phyloP scores from a whole-genome alignment of 1,140 invertebrate genomes.

The Scaptodrosophila lebanonensis region DNA sequence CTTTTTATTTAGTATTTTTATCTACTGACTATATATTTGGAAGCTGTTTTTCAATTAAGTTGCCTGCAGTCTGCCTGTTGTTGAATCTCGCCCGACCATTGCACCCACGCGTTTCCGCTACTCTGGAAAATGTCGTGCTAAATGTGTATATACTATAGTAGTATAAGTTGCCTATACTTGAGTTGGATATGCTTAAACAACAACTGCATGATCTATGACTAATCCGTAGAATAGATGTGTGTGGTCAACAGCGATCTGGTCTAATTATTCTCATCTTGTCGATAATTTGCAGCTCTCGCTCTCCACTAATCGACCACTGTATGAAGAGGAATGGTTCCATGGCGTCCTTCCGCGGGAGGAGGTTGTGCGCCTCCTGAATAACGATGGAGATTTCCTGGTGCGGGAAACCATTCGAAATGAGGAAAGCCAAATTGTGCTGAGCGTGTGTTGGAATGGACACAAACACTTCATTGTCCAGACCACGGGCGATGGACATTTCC shows the following conservation, averaged over 20 bases:
- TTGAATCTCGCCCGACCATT: slow-evolving; percentile 16
- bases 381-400: slow-evolving; percentile 96
- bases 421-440: slow-evolving; percentile 94
- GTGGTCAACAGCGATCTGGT: not conserved
- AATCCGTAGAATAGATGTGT: slow-evolving; percentile 3
- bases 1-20: slow-evolving; percentile 32
- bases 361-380: slow-evolving; percentile 91
- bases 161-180: slow-evolving; percentile 36
- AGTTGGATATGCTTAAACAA: slow-evolving; percentile 22
- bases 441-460: slow-evolving; percentile 96
- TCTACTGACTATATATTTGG: not conserved
- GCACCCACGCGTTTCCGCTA: slow-evolving; percentile 57
- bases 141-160: slow-evolving; percentile 21
- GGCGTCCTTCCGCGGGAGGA: slow-evolving; percentile 97
- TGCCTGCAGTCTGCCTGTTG: slow-evolving; percentile 15
- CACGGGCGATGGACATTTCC: slow-evolving; percentile 92
- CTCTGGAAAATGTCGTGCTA: slow-evolving; percentile 46
- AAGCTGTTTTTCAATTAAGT: slow-evolving; percentile 14
- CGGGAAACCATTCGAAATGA: slow-evolving; percentile 95
- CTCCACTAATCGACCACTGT: slow-evolving; percentile 80
- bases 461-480: slow-evolving; percentile 99
- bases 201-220: slow-evolving; percentile 22
- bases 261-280: slow-evolving; percentile 18
- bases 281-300: slow-evolving; percentile 70
- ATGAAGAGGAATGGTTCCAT: slow-evolving; percentile 98